A percentile compares a stretch with the other conserved stretches of the same genome.
Conservation (phyloP, 2,797 vertebrate genomes). For the Saguinus oedipus region DNA sequence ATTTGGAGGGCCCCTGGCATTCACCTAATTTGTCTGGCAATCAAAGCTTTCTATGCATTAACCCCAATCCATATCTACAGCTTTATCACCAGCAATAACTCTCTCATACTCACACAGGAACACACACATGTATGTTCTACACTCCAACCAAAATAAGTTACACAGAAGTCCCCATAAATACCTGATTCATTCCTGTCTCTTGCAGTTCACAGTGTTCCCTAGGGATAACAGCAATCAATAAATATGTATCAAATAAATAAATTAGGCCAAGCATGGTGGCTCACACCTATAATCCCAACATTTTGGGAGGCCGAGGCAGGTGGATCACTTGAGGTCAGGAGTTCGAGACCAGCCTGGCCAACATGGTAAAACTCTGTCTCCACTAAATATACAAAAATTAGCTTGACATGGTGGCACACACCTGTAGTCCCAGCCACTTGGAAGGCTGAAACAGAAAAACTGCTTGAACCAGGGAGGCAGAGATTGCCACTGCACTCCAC, state of each 20-base stretch:
- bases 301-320: not conserved
- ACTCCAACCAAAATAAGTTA: not conserved
- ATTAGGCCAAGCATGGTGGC: not conserved
- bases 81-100: not conserved
- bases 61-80: not conserved
- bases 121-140: not conserved
- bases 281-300: not conserved
- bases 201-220: not conserved
- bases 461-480: not conserved
- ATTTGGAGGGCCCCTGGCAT: not conserved
- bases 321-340: not conserved
- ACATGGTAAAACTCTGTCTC: not conserved
- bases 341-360: not conserved
- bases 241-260: not conserved
- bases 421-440: not conserved
- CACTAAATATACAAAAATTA: not conserved
- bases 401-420: not conserved
- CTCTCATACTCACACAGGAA: not conserved
- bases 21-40: not conserved
- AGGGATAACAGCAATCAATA: conserved; percentile 15
- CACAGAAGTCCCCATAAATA: not conserved
- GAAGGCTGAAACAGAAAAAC: not conserved
- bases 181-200: not conserved
- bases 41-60: not conserved
- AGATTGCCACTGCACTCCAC: not conserved